These are phyloP conservation scores for Diadegma fenestrale DNA, from an alignment of 2,888 invertebrate genomes.

Conservation along the genomic window DNA sequence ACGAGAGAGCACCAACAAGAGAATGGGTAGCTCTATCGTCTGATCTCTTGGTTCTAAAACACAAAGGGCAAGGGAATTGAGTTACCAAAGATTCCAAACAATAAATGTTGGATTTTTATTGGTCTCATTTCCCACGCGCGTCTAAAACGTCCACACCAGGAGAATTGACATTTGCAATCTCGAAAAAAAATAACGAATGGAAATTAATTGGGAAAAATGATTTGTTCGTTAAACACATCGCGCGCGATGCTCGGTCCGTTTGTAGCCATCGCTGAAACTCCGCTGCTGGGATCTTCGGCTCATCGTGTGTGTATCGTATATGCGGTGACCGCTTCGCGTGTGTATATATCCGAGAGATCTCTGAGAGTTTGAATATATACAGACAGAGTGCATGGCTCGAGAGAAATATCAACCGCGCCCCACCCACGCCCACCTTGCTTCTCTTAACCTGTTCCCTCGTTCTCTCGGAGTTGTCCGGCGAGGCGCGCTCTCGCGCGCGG, in stretches of 20 bases:
- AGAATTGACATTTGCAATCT: neutral
- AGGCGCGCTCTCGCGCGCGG: conserved; percentile 60
- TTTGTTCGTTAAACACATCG: conserved; percentile 40
- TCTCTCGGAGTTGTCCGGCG: conserved; percentile 72
- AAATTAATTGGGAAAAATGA: neutral
- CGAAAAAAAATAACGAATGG: neutral
- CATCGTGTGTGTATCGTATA: conserved; percentile 44
- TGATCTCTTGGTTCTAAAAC: conserved; percentile 38
- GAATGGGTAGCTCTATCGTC: conserved; percentile 60
- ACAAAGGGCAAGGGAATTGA: conserved; percentile 34
- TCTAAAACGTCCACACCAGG: neutral
- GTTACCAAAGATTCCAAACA: neutral
- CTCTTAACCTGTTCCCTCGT: conserved; percentile 83
- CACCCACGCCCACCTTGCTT: conserved; percentile 82
- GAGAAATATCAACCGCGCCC: conserved; percentile 82
- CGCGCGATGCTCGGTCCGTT: conserved; percentile 50
- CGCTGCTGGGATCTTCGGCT: conserved; percentile 42
- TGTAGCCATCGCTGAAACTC: conserved; percentile 58
- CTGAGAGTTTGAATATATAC: conserved; percentile 29
- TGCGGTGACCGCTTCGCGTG: conserved; percentile 45
- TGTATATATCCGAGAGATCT: conserved; percentile 54
- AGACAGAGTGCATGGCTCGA: conserved; percentile 32
- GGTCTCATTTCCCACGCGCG: neutral
- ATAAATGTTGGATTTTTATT: neutral
- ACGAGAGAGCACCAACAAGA: conserved; percentile 66